A percentile compares a stretch with the other conserved stretches of the same genome.
Conservation (phyloP, 2,888 invertebrate species). For the Kryphioiulus occultus region DNA sequence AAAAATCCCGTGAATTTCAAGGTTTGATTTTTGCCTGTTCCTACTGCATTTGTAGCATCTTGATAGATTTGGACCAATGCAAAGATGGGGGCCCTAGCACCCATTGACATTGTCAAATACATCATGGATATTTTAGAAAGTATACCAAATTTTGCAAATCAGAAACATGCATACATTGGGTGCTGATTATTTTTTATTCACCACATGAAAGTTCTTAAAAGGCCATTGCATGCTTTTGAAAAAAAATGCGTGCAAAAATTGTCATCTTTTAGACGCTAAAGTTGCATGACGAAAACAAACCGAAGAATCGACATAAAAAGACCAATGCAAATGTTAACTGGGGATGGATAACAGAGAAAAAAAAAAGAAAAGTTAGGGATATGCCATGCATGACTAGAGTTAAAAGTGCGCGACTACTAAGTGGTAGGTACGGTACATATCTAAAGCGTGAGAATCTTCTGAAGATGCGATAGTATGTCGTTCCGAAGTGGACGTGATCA, state of each 20-base stretch:
- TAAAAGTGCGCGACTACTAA: slow-evolving; percentile 32
- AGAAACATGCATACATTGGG: background rate
- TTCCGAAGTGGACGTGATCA: slow-evolving; percentile 50
- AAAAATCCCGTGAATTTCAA: no score
- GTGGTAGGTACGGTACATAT: slow-evolving; percentile 52
- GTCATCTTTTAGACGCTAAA: background rate
- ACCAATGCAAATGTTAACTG: background rate
- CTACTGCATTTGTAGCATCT: no score
- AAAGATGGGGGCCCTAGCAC: background rate
- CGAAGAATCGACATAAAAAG: background rate
- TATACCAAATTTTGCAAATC: background rate
- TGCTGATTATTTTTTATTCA: background rate
- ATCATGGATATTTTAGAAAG: background rate
- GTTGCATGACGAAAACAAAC: background rate
- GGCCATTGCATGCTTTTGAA: background rate
- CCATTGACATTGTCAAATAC: background rate
- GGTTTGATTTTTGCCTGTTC: no score
- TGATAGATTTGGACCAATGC: no score
- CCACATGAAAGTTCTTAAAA: background rate
- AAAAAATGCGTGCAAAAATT: background rate
- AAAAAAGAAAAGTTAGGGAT: background rate
- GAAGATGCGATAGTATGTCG: slow-evolving; percentile 45
- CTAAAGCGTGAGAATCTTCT: slow-evolving; percentile 51
- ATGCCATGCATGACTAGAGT: background rate
- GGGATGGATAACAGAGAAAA: background rate